Conservation (phyloP, 2,888 invertebrate genomes). For the Dexiosoma caninum region DNA sequence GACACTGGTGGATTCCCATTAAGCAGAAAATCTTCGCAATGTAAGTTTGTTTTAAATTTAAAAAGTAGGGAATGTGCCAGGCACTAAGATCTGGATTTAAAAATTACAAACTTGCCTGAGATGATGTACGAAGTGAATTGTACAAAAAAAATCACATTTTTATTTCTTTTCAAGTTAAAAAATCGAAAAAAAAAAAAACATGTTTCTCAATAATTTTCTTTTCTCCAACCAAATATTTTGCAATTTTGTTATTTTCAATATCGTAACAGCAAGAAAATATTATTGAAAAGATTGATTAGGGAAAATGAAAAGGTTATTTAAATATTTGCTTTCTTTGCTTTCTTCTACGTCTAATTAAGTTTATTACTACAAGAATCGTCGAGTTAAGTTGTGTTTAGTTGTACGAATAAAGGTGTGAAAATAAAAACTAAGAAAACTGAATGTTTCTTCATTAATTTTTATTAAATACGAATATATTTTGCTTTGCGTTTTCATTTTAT, state of each 20-base stretch:
- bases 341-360: not conserved
- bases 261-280: not conserved
- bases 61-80: too few relatives aligned
- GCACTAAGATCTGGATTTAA: too few relatives aligned
- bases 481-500: not conserved
- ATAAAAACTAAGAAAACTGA: not conserved
- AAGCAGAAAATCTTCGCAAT: too few relatives aligned
- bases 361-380: not conserved
- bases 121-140: too few relatives aligned
- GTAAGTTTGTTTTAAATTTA: too few relatives aligned
- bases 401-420: not conserved
- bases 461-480: not conserved
- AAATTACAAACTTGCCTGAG: too few relatives aligned
- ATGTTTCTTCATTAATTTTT: conserved; percentile 29
- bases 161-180: too few relatives aligned
- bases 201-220: conserved; percentile 1
- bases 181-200: too few relatives aligned
- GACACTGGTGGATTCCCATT: too few relatives aligned
- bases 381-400: conserved; percentile 2
- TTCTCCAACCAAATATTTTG: not conserved
- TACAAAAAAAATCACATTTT: too few relatives aligned
- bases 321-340: not conserved
- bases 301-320: not conserved
- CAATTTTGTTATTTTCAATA: not conserved
- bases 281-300: conserved; percentile 42